Base-by-base conservation (phyloP, 2,888 invertebrate genomes). In the Phrixothrix hirtus region DNA sequence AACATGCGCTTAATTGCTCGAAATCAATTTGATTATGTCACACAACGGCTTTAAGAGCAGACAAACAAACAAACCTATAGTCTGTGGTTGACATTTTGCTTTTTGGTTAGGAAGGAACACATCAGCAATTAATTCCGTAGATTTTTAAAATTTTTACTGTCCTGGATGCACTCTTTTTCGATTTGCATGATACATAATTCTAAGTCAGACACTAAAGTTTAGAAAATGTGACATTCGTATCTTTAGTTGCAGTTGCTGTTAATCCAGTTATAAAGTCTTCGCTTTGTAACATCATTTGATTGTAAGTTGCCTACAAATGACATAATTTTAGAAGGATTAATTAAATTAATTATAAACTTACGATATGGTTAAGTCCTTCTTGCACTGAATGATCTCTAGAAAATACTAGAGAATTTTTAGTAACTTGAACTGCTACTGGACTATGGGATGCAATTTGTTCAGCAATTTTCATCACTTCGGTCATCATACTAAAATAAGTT, bases 401-500 rank as follows among this genome's bases (percentile, higher is more conserved):
- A 74, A 90, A 96, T 6, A 92, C 82, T 14, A 98, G 69, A 64
- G 83, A 88, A 44, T 84, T 78, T 73, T 99, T 99, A 0, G 93
- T 90, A 2, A 88, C 87, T 73, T 98, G 97, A 0, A 98, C 88
- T 0, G 97, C 98, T 2, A 98, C 87, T 0, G 98, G 98, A 77
- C 95, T 95, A 75, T 94, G 93, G 2, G 77, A 72, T 0, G 97
- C 92, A 58, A 99, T 96, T 21, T 77, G 71, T 59, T 83, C 82
- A 0, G 96, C 98, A 37, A 91, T 63, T 3, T 84, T 80, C 1
- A 95, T 45, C 0, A 91, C 89, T 39, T 82, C 85, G 12, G 80
- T 76, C n/a, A 95, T 59, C 70, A 95, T 80, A 12, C 88, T 89
- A 26, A 75, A 43, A 13, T 11, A 7, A 34, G n/a, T n/a, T n/a